Percentiles rank a stretch among this genome's conserved stretches.
Evolutionary conservation across 1,140 invertebrate genomes (phyloP).

Genomic region (Pararge aegeria): DNA sequence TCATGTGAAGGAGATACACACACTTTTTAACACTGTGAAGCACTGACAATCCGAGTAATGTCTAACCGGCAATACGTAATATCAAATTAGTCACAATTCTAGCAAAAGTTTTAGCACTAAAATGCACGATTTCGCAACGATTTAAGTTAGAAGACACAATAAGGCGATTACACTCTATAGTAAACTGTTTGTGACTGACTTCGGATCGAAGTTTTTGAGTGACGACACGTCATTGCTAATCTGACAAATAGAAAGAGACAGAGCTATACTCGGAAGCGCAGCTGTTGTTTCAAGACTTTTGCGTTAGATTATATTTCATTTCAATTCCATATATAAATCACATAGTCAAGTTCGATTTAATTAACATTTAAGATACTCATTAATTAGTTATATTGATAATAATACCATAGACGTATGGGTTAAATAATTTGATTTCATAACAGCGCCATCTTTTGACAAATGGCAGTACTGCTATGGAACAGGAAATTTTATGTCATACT

Average conservation of each 20-base stretch:
- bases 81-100: constrained; percentile 26
- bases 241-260: constrained; percentile 51
- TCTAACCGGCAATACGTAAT: constrained; percentile 18
- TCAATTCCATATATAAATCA: background rate
- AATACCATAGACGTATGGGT: background rate
- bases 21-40: constrained; percentile 17
- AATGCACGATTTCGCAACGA: constrained; percentile 41
- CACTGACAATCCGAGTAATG: constrained; percentile 23
- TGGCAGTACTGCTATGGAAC: constrained; percentile 14
- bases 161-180: constrained; percentile 38
- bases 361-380: too few species aligned
- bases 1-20: constrained; percentile 18
- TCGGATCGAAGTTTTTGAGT: constrained; percentile 46
- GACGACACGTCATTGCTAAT: constrained; percentile 54
- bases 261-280: constrained; percentile 24
- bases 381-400: too few species aligned
- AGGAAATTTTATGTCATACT: background rate
- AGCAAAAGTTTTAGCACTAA: constrained; percentile 15
- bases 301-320: background rate
- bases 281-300: background rate
- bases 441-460: constrained; percentile 34
- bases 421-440: background rate
- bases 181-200: constrained; percentile 67
- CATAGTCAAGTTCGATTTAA: too few species aligned
- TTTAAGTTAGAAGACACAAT: constrained; percentile 40